Conservation (phyloP, 2,797 vertebrate species). For the Calcarius lapponicus region DNA sequence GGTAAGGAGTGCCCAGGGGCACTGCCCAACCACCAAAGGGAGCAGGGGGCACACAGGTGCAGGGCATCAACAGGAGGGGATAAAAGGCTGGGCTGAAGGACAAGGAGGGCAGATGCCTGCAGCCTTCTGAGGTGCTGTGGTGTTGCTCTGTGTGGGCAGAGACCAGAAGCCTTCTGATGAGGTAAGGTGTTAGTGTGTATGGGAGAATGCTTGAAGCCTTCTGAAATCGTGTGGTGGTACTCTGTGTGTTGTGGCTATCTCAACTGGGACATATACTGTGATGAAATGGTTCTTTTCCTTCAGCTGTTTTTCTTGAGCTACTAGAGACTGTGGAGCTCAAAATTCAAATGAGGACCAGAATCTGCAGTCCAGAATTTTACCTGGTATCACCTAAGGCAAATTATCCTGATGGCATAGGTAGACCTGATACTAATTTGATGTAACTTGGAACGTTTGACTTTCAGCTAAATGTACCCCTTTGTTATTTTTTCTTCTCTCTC, state of each 20-base stretch:
- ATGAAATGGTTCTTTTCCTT: background rate
- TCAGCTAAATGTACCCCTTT: background rate
- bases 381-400: background rate
- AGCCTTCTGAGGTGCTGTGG: rapidly evolving
- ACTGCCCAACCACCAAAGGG: background rate
- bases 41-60: background rate
- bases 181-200: background rate
- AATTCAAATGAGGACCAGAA: background rate
- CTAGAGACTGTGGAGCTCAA: background rate
- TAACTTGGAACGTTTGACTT: background rate
- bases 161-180: background rate
- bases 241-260: background rate
- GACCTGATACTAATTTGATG: background rate
- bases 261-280: background rate
- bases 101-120: rapidly evolving
- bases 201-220: rapidly evolving
- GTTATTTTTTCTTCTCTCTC: background rate
- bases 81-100: background rate
- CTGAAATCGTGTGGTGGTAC: rapidly evolving
- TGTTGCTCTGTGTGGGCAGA: rapidly evolving
- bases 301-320: background rate
- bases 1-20: background rate
- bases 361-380: background rate
- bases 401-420: background rate
- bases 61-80: background rate